Percentiles rank a stretch among this genome's conserved stretches.
phyloP scores from a whole-genome alignment of 2,113 vertebrate genomes.

The Phalacrocorax brasilianus region DNA sequence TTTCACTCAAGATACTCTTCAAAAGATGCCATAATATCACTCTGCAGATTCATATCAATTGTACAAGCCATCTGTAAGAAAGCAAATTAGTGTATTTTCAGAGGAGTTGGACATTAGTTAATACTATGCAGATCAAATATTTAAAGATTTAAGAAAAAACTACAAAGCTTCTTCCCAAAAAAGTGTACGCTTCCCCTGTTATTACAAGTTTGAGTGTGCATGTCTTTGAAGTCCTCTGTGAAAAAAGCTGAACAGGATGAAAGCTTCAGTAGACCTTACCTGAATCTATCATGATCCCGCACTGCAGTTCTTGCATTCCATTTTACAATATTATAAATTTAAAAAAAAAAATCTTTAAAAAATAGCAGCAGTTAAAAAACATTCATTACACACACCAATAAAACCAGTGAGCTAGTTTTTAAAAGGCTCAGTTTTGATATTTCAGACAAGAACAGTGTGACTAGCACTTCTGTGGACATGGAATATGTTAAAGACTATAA shows the following conservation, averaged over 20 bases:
- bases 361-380: neutral
- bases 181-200: neutral
- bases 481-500: neutral
- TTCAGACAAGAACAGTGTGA: neutral
- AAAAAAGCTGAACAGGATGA: neutral
- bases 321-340: neutral
- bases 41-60: conserved; percentile 88
- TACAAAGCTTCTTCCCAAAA: neutral
- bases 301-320: neutral
- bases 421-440: neutral
- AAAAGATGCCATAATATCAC: conserved; percentile 89
- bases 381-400: neutral
- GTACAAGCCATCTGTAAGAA: conserved; percentile 80
- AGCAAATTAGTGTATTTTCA: neutral
- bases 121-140: neutral
- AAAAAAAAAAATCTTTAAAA: accelerated
- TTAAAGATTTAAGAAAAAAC: neutral
- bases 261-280: neutral
- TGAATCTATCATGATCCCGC: neutral
- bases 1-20: conserved; percentile 85
- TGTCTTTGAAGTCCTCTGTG: neutral
- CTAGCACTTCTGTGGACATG: neutral
- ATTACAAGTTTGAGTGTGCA: neutral
- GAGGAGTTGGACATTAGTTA: neutral
- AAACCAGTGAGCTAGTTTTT: neutral